phyloP scores from a whole-genome alignment of 1,140 invertebrate species.

The Sogatella furcifera region DNA sequence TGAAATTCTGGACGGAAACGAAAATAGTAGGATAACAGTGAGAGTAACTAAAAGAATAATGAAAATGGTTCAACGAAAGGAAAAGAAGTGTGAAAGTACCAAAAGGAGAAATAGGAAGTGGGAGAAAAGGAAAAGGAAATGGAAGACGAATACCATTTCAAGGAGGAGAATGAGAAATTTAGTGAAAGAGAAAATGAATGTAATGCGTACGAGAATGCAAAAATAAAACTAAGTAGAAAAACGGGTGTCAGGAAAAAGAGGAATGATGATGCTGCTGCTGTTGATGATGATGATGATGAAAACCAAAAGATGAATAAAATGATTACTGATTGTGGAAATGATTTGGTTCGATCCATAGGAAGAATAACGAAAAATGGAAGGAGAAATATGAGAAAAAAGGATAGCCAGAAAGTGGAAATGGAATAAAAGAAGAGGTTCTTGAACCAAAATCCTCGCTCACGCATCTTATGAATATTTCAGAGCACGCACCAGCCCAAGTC shows the following conservation, averaged over 20 bases:
- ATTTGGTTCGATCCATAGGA: no score
- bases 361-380: background rate
- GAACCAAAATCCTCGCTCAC: no score
- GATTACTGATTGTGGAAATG: no score
- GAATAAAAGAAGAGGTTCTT: no score
- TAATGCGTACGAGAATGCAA: background rate
- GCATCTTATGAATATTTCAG: no score
- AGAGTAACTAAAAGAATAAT: background rate
- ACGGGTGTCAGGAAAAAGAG: background rate
- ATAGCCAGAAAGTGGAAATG: no score
- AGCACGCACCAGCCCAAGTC: no score
- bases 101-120: background rate
- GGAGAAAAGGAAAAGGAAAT: background rate
- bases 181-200: background rate
- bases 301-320: background rate
- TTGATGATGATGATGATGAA: background rate
- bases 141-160: background rate
- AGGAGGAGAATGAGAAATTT: background rate
- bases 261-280: no score
- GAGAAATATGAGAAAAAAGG: no score
- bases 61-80: background rate
- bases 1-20: background rate
- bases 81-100: background rate
- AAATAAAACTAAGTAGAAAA: background rate
- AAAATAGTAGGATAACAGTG: background rate